Conservation (phyloP, 1,140 invertebrate species). For the Calycopis cecrops region DNA sequence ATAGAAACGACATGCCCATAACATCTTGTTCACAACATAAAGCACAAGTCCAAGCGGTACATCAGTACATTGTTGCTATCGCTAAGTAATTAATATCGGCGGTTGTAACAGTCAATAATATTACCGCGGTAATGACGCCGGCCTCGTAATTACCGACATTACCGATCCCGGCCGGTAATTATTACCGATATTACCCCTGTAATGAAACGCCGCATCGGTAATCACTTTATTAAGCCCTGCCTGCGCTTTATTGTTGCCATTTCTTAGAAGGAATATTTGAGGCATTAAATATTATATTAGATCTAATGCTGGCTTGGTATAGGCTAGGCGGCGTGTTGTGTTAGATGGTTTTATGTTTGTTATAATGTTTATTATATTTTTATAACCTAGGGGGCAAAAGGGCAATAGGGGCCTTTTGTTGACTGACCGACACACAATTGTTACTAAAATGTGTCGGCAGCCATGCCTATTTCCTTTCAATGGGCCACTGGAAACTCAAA, state of each 20-base stretch:
- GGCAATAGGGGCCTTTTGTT: no score
- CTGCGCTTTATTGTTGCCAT: not conserved
- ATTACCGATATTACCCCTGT: no score
- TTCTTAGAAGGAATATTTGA: not conserved
- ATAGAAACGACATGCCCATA: conserved; percentile 1
- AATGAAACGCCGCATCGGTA: not conserved
- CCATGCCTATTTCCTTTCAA: no score
- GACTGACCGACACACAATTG: no score
- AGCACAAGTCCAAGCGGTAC: not conserved
- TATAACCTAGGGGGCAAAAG: no score
- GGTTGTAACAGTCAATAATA: conserved; percentile 3
- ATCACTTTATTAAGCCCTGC: not conserved
- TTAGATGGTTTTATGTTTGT: no score
- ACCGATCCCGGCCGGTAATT: not conserved
- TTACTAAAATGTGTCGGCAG: no score
- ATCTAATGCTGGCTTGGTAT: no score
- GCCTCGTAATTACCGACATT: not conserved
- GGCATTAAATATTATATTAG: no score
- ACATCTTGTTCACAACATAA: not conserved
- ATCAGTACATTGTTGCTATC: not conserved
- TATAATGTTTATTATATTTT: no score
- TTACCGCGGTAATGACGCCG: conserved; percentile 2
- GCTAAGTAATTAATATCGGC: not conserved
- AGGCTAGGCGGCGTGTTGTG: no score
- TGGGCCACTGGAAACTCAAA: no score